Evolutionary conservation across 2,888 invertebrate species (phyloP).

Genomic region (Tolmerus cingulatus): DNA sequence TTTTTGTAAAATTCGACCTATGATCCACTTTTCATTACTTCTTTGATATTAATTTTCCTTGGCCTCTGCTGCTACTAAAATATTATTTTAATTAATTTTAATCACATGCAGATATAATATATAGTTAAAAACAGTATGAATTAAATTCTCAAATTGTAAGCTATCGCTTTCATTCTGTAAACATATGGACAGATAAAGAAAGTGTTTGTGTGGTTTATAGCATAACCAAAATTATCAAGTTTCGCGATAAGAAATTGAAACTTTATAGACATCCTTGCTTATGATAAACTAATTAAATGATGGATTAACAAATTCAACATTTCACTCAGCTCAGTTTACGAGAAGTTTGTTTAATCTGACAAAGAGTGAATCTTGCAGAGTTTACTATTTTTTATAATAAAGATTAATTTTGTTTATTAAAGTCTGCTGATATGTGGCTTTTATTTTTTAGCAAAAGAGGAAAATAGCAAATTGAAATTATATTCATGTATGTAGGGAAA

Average conservation of each 20-base stretch:
- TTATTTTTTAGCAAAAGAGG: neutral
- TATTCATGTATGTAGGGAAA: neutral
- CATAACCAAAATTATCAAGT: neutral
- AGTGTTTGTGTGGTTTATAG: neutral
- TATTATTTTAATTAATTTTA: neutral
- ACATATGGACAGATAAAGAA: neutral
- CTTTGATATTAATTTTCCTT: neutral
- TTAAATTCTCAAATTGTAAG: too few species aligned
- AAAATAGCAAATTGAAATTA: neutral
- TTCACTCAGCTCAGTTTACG: neutral
- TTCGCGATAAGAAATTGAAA: neutral
- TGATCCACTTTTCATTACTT: neutral
- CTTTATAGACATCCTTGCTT: neutral
- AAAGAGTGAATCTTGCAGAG: neutral
- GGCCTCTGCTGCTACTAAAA: neutral
- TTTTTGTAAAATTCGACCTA: too few species aligned
- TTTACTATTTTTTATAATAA: neutral
- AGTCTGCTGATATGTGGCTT: neutral
- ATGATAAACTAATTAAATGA: neutral
- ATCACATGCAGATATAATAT: neutral
- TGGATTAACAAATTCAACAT: neutral
- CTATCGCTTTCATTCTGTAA: too few species aligned
- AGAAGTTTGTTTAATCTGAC: neutral
- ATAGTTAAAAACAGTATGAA: neutral
- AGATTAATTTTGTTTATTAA: neutral